phyloP scores from a whole-genome alignment of 1,140 invertebrate species.

The Telenomus remus region DNA sequence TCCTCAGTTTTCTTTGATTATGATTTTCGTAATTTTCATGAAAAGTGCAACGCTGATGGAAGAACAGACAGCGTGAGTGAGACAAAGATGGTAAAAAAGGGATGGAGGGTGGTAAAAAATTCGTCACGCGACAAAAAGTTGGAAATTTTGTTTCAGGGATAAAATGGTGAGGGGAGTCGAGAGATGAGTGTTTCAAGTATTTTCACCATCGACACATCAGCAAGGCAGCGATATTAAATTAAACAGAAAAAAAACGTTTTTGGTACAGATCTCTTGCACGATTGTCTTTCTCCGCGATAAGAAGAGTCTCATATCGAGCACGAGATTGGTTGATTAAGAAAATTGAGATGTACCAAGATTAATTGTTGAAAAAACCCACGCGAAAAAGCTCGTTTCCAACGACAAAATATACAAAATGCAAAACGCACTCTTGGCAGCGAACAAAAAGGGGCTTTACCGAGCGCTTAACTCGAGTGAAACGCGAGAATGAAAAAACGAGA shows the following conservation, averaged over 20 bases:
- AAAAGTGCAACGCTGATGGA: no score
- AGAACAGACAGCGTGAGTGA: no score
- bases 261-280: no score
- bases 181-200: constrained; percentile 21
- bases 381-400: constrained; percentile 52
- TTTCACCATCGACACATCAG: constrained; percentile 56
- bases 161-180: constrained; percentile 26
- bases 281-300: constrained; percentile 17
- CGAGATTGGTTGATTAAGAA: constrained; percentile 43
- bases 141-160: constrained; percentile 29
- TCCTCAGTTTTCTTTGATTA: no score
- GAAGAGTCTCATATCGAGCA: constrained; percentile 21
- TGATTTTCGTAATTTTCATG: no score
- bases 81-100: no score
- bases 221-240: constrained; percentile 48
- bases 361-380: constrained; percentile 53
- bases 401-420: constrained; percentile 41
- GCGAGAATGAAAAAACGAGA: constrained; percentile 9
- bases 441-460: constrained; percentile 28
- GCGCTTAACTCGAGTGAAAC: constrained; percentile 18
- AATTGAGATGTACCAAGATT: constrained; percentile 44
- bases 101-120: no score
- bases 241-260: constrained; percentile 10
- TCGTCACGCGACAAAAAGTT: constrained; percentile 7
- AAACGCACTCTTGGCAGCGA: constrained; percentile 31